Conservation (phyloP, 1,140 invertebrate genomes). For the Idris sp. region DNA sequence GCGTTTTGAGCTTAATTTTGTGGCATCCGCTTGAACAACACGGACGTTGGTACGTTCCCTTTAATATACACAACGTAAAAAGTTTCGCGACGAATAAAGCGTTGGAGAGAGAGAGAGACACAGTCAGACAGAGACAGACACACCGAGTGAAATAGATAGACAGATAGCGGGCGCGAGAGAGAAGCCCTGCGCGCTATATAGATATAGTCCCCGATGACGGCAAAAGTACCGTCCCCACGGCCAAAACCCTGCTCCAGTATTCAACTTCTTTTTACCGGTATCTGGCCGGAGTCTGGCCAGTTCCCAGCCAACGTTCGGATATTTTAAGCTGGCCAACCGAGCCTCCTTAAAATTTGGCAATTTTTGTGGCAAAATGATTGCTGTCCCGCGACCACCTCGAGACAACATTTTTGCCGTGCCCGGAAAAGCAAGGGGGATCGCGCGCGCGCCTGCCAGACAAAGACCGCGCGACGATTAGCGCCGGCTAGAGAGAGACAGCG, state of each 20-base stretch:
- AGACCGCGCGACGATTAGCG: conserved; percentile 15
- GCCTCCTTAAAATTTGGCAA: too few relatives aligned
- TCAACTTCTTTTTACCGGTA: conserved; percentile 21
- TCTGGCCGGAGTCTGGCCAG: not conserved
- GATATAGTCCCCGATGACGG: conserved; percentile 39
- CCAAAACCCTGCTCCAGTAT: too few relatives aligned
- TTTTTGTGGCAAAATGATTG: conserved; percentile 6
- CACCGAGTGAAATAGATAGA: conserved; percentile 62
- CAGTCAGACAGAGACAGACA: conserved; percentile 48
- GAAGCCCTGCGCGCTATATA: conserved; percentile 42
- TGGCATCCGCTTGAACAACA: conserved; percentile 72
- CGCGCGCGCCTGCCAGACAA: conserved; percentile 54
- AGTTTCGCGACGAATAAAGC: conserved; percentile 77
- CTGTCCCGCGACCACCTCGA: conserved; percentile 26
- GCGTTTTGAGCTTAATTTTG: conserved; percentile 69
- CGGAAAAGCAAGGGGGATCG: conserved; percentile 47
- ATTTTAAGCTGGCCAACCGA: too few relatives aligned
- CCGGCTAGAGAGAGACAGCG: conserved; percentile 17
- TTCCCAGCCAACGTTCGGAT: too few relatives aligned
- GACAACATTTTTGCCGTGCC: conserved; percentile 23
- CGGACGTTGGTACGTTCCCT: conserved; percentile 72
- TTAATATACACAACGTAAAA: conserved; percentile 77
- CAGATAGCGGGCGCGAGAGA: conserved; percentile 61
- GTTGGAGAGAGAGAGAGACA: conserved; percentile 60
- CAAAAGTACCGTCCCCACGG: conserved; percentile 58